Evolutionary conservation across 2,888 invertebrate species (phyloP).

Genomic region (Hirtodrosophila trivittata): DNA sequence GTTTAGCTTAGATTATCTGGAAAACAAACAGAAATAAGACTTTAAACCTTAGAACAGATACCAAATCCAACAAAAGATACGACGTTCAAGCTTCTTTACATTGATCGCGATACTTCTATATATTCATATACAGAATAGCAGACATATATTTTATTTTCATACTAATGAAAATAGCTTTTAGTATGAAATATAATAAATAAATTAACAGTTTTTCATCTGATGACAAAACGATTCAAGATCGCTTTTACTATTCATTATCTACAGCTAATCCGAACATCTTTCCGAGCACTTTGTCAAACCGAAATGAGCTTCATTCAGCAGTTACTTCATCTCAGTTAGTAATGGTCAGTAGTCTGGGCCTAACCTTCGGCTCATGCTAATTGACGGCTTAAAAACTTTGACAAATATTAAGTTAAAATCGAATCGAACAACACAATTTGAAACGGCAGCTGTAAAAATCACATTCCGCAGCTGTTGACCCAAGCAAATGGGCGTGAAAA

Average conservation of each 20-base stretch:
- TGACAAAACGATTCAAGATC: constrained; percentile 21
- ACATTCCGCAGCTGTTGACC: constrained; percentile 42
- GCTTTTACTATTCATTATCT: constrained; percentile 5
- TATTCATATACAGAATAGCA: too few relatives aligned
- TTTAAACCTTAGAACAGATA: too few relatives aligned
- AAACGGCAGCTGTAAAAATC: constrained; percentile 15
- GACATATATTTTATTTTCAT: too few relatives aligned
- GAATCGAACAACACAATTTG: constrained; percentile 5
- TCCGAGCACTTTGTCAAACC: constrained; percentile 10
- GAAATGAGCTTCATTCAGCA: constrained; percentile 30
- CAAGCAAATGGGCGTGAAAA: constrained; percentile 57
- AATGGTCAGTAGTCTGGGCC: neutral
- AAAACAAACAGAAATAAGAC: too few relatives aligned
- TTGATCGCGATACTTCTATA: too few relatives aligned
- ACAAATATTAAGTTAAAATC: constrained; percentile 41
- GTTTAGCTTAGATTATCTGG: too few relatives aligned
- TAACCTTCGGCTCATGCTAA: constrained; percentile 57
- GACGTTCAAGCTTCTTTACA: too few relatives aligned
- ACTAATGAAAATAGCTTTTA: too few relatives aligned
- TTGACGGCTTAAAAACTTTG: constrained; percentile 41
- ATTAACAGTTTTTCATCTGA: constrained; percentile 24
- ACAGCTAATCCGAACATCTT: constrained; percentile 27
- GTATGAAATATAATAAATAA: constrained; percentile 7
- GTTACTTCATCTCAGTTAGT: constrained; percentile 1
- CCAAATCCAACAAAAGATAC: too few relatives aligned